Percentiles rank a stretch among this genome's conserved stretches.
phyloP scores from a whole-genome alignment of 1,140 invertebrate genomes.

The Leptinotarsa undecemlineata region DNA sequence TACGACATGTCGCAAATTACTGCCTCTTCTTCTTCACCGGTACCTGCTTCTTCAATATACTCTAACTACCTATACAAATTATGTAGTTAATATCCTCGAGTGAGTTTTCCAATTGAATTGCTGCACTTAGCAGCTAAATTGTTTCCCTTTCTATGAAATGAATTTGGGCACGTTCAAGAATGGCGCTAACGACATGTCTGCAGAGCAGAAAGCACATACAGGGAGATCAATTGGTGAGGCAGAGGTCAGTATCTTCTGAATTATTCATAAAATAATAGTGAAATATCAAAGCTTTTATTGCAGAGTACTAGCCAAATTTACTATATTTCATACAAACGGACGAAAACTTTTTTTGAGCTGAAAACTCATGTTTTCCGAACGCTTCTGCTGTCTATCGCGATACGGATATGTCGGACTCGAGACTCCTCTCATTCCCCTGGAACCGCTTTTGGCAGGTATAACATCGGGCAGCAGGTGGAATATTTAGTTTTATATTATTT shows the following conservation, averaged over 20 bases:
- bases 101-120: slow-evolving; percentile 21
- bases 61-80: slow-evolving; percentile 28
- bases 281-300: too few relatives aligned
- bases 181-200: background rate
- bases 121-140: slow-evolving; percentile 13
- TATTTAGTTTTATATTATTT: background rate
- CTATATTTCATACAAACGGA: too few relatives aligned
- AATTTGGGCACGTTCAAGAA: slow-evolving; percentile 8
- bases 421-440: too few relatives aligned
- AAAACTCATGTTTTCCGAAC: too few relatives aligned
- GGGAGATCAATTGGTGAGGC: too few relatives aligned
- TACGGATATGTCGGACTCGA: too few relatives aligned
- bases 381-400: too few relatives aligned
- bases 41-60: slow-evolving; percentile 24
- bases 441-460: too few relatives aligned
- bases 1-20: slow-evolving; percentile 23
- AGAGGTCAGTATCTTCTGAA: too few relatives aligned
- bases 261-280: too few relatives aligned
- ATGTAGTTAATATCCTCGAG: slow-evolving; percentile 22
- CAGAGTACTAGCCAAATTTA: too few relatives aligned
- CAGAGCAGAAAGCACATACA: background rate
- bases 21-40: slow-evolving; percentile 13
- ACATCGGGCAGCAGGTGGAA: background rate
- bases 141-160: slow-evolving; percentile 13
- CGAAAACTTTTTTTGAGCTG: too few relatives aligned